These are phyloP conservation scores for Phyllostomus hastatus DNA, from an alignment of 2,113 vertebrate genomes.

Conservation along the genomic window DNA sequence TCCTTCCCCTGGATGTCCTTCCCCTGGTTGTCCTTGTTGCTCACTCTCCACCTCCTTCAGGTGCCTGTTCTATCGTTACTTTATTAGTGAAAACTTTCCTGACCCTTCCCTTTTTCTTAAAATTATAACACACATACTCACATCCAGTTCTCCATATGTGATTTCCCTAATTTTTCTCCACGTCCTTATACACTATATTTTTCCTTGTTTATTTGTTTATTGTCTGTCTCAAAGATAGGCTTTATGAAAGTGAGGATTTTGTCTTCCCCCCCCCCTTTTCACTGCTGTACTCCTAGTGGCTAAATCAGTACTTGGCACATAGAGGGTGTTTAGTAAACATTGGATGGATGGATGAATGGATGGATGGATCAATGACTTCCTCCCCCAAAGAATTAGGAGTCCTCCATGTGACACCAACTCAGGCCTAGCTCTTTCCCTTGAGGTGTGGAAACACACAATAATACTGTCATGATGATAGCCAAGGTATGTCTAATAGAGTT, in stretches of 20 bases:
- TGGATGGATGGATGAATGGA: neutral
- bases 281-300: neutral
- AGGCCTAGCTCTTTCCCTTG: neutral
- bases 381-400: neutral
- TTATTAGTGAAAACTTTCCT: neutral
- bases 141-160: neutral
- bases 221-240: neutral
- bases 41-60: neutral
- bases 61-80: neutral
- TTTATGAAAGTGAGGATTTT: neutral
- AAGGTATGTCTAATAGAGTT: neutral
- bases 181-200: neutral
- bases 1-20: neutral
- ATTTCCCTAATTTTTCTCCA: neutral
- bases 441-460: neutral
- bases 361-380: neutral
- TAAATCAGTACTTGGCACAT: neutral
- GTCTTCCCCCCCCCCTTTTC: neutral
- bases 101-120: neutral
- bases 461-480: neutral
- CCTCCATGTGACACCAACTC: neutral
- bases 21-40: neutral
- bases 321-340: neutral
- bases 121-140: neutral
- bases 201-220: neutral